These are phyloP conservation scores for Dermatemys mawii DNA, from an alignment of 2,113 vertebrate genomes.

Conservation along the genomic window DNA sequence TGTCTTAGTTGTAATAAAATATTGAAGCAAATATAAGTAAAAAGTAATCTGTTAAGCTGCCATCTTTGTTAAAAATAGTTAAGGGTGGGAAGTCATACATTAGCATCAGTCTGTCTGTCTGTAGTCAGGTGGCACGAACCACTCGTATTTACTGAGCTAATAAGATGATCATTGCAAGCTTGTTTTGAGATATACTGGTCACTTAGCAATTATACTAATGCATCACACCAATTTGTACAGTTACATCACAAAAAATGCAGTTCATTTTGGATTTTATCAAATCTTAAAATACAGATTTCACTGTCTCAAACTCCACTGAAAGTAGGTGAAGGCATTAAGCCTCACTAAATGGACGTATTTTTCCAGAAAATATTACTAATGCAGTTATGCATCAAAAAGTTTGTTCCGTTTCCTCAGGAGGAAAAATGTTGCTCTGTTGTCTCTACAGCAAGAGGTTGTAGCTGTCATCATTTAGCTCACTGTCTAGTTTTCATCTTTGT, in stretches of 20 bases:
- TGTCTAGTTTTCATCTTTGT: not conserved
- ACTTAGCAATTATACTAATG: not conserved
- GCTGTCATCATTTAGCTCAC: not conserved
- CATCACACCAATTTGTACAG: not conserved
- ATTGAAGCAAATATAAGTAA: not conserved
- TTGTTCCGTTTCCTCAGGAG: not conserved
- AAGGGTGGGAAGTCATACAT: not conserved
- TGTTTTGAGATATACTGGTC: constrained; percentile 6
- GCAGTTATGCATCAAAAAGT: not conserved
- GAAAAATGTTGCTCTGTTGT: not conserved
- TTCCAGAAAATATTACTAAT: not conserved
- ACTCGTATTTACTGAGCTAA: not conserved
- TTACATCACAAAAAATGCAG: constrained; percentile 13
- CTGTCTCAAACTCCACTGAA: constrained; percentile 18
- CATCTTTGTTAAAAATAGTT: not conserved
- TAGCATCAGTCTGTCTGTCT: not conserved
- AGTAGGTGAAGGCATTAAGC: constrained; percentile 47
- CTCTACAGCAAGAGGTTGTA: not conserved
- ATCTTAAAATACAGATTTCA: constrained; percentile 34
- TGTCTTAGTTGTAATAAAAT: not conserved
- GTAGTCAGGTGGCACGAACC: not conserved
- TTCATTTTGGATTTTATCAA: constrained; percentile 14
- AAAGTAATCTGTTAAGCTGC: not conserved
- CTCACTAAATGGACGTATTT: not conserved
- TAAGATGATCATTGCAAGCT: not conserved